Evolutionary conservation across 1,140 invertebrate genomes (phyloP).

Genomic region (Drosophila mauritiana): DNA sequence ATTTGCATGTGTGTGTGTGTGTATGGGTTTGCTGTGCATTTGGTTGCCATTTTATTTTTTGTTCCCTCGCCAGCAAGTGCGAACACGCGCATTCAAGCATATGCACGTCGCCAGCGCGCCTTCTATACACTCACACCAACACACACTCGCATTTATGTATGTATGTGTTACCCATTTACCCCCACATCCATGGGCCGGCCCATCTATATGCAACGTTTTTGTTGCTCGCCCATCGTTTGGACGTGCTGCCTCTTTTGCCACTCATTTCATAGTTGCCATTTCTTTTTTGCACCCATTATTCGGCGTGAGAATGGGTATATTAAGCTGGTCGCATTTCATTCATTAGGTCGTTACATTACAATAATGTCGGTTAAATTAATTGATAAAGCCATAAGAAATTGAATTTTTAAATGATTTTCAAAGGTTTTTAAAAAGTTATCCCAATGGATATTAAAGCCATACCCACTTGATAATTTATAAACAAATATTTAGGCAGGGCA

Average conservation of each 20-base stretch:
- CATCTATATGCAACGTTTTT: conserved; percentile 59
- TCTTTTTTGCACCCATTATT: conserved; percentile 21
- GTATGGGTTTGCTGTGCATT: conserved; percentile 73
- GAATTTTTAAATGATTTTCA: too few relatives aligned
- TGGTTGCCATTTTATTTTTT: conserved; percentile 44
- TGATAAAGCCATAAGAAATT: too few relatives aligned
- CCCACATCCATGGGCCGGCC: conserved; percentile 26
- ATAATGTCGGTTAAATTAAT: background rate
- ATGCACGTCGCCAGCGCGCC: conserved; percentile 62
- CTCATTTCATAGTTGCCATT: conserved; percentile 62
- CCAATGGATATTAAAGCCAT: too few relatives aligned
- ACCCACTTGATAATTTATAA: too few relatives aligned
- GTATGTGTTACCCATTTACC: conserved; percentile 2
- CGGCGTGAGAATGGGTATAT: background rate
- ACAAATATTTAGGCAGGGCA: too few relatives aligned
- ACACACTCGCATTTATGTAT: conserved; percentile 5
- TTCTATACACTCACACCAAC: conserved; percentile 36
- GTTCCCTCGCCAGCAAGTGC: conserved; percentile 71
- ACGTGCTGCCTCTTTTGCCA: conserved; percentile 74
- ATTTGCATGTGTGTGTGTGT: conserved; percentile 23
- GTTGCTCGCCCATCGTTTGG: conserved; percentile 53
- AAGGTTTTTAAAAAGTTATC: too few relatives aligned
- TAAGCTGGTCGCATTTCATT: background rate
- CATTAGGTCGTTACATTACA: background rate
- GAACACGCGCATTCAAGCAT: conserved; percentile 83